Conservation (phyloP, 2,113 vertebrate genomes). For the Dermatemys mawii region DNA sequence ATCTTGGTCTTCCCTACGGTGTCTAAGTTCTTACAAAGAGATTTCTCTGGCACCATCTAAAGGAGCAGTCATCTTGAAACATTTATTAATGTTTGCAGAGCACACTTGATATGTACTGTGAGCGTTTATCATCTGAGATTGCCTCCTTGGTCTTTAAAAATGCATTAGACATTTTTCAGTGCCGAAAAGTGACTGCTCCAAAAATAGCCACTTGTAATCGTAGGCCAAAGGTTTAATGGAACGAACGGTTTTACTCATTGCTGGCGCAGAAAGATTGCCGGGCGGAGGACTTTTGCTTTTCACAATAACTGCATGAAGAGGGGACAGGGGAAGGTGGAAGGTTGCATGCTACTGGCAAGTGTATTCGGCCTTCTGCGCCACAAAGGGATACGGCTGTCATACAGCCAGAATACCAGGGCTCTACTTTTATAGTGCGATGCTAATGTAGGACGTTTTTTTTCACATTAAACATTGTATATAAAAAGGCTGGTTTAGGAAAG, state of each 20-base stretch:
- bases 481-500: not conserved
- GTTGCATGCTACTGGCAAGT: not conserved
- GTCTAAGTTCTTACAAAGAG: not conserved
- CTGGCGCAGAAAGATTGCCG: not conserved
- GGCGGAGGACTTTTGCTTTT: not conserved
- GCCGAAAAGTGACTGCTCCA: not conserved
- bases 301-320: not conserved
- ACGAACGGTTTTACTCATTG: not conserved
- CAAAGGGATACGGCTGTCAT: not conserved
- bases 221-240: not conserved
- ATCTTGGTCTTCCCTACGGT: not conserved
- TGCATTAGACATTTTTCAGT: accelerated
- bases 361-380: not conserved
- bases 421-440: not conserved
- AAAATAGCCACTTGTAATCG: not conserved
- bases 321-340: accelerated
- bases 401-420: not conserved
- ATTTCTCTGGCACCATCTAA: not conserved
- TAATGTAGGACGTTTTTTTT: not conserved
- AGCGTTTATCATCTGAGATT: not conserved
- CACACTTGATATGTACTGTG: not conserved
- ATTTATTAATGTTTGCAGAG: not conserved
- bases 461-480: not conserved
- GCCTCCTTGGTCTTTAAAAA: not conserved
- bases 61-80: not conserved